Conservation (phyloP, 2,113 vertebrate species). For the Oriolus oriolus region DNA sequence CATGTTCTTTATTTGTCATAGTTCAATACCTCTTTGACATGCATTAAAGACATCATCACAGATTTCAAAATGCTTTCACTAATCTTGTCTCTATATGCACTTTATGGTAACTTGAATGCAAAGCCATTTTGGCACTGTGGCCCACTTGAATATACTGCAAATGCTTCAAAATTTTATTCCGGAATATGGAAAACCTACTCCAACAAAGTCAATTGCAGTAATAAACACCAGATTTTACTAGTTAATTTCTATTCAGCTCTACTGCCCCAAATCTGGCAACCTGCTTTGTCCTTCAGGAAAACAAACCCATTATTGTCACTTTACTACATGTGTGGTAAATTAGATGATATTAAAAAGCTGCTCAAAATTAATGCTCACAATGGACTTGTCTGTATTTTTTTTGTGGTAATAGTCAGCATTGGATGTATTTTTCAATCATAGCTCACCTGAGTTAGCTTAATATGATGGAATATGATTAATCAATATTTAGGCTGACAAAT, state of each 20-base stretch:
- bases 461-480: neutral
- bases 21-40: neutral
- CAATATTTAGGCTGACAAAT: neutral
- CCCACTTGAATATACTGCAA: neutral
- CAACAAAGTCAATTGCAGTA: neutral
- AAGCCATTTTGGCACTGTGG: neutral
- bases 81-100: neutral
- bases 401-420: neutral
- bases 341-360: neutral
- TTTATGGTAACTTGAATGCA: neutral
- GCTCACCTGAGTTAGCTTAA: neutral
- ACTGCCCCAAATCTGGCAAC: neutral
- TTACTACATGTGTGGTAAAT: neutral
- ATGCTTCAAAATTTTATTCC: neutral
- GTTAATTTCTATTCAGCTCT: neutral
- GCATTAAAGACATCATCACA: neutral
- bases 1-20: neutral
- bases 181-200: neutral
- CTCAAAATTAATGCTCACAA: neutral
- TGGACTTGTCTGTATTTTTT: neutral
- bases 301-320: neutral
- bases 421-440: neutral
- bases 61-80: slow-evolving; percentile 19
- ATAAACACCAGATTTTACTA: neutral
- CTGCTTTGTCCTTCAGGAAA: neutral